phyloP scores from a whole-genome alignment of 2,797 vertebrate genomes.

The Chelon auratus region DNA sequence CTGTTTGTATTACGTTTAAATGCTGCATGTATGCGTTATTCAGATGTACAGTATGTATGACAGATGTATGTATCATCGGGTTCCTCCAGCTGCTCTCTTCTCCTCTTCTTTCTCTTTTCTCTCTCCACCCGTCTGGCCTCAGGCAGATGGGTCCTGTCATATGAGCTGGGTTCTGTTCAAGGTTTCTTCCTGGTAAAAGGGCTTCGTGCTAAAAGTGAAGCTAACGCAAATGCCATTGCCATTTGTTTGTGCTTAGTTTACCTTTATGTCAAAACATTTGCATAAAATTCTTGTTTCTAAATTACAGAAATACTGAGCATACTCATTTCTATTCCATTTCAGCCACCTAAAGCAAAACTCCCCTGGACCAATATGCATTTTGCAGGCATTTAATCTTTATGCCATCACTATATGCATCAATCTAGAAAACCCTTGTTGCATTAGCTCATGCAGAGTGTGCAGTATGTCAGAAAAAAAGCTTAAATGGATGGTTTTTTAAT shows the following conservation, averaged over 20 bases:
- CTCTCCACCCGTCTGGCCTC: no score
- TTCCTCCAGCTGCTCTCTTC: no score
- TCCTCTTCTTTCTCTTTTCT: no score
- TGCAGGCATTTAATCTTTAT: conserved; percentile 49
- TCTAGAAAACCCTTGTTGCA: conserved; percentile 32
- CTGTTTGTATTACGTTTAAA: no score
- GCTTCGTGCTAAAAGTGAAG: no score
- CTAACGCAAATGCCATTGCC: no score
- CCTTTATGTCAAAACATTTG: conserved; percentile 2
- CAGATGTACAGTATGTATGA: no score
- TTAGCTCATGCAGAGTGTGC: conserved; percentile 36
- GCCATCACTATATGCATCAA: conserved; percentile 23
- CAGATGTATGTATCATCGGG: no score
- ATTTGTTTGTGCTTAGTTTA: conserved; percentile 2
- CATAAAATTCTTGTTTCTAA: conserved; percentile 6
- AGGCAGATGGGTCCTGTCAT: no score
- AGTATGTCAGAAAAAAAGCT: conserved; percentile 25
- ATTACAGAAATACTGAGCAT: conserved; percentile 23
- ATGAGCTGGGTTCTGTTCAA: no score
- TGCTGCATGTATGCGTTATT: no score
- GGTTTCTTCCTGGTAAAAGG: no score
- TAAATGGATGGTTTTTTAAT: conserved; percentile 24
- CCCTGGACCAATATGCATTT: background rate
- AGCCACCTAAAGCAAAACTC: conserved; percentile 8
- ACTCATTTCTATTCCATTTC: conserved; percentile 40